Conservation (phyloP, 2,113 vertebrate genomes). For the Passer montanus region DNA sequence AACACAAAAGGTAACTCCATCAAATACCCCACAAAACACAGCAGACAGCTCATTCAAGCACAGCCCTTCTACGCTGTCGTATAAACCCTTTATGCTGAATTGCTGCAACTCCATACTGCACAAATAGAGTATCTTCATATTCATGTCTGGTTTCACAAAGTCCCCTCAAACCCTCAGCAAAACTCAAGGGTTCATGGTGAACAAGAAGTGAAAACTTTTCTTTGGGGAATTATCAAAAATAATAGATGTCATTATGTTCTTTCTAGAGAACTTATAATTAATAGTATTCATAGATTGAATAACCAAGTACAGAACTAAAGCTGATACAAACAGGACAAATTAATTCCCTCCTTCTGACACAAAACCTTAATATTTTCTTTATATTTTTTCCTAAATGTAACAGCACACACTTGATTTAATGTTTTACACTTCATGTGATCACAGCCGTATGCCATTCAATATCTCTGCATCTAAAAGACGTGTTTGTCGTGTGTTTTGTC, state of each 20-base stretch:
- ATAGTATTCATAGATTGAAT: neutral
- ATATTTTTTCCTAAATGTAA: neutral
- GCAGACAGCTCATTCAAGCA: neutral
- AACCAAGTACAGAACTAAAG: neutral
- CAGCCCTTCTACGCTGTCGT: neutral
- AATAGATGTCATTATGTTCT: neutral
- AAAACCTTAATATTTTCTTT: neutral
- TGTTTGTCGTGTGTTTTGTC: neutral
- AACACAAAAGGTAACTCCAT: constrained; percentile 1
- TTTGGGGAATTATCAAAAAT: neutral
- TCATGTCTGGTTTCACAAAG: neutral
- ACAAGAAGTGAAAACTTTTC: neutral
- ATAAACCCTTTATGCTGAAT: neutral
- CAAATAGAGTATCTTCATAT: neutral
- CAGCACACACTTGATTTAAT: neutral
- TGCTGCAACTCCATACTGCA: neutral
- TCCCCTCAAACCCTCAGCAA: neutral
- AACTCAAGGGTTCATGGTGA: neutral
- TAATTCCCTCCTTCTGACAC: neutral
- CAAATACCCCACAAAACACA: neutral
- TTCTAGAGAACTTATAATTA: neutral
- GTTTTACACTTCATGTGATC: neutral
- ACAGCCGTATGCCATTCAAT: neutral
- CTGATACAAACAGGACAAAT: neutral
- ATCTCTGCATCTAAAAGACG: neutral